Evolutionary conservation across 2,113 vertebrate species (phyloP).

Genomic region (Montifringilla adamsi): DNA sequence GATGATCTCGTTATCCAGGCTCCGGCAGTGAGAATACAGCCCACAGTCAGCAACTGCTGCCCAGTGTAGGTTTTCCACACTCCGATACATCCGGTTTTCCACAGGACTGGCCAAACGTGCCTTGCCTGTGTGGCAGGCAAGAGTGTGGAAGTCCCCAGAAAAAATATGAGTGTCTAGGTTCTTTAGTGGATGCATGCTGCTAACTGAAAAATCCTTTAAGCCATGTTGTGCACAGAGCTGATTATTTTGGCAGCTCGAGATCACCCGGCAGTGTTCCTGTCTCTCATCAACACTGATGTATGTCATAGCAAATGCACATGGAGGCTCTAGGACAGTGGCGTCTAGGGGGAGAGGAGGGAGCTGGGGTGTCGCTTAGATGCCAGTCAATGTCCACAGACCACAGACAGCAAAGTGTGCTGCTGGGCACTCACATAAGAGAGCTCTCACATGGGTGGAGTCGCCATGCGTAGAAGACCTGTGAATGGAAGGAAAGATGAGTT

Average conservation of each 20-base stretch:
- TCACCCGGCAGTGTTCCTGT: slow-evolving; percentile 74
- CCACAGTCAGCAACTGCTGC: slow-evolving; percentile 64
- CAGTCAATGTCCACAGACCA: slow-evolving; percentile 77
- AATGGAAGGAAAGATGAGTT: slow-evolving; percentile 63
- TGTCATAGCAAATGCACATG: slow-evolving; percentile 75
- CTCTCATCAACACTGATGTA: slow-evolving; percentile 72
- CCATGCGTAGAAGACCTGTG: slow-evolving; percentile 66
- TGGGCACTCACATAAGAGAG: slow-evolving; percentile 77
- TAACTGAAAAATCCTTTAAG: slow-evolving; percentile 75
- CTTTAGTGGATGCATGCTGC: slow-evolving; percentile 72
- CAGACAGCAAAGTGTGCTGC: slow-evolving; percentile 71
- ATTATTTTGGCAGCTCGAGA: slow-evolving; percentile 81
- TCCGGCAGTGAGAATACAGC: slow-evolving; percentile 71
- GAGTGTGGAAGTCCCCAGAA: slow-evolving; percentile 31
- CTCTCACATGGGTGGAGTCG: slow-evolving; percentile 74
- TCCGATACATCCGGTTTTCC: slow-evolving; percentile 79
- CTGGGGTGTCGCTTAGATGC: slow-evolving; percentile 72
- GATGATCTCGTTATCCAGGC: slow-evolving; percentile 79
- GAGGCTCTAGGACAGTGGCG: slow-evolving; percentile 61
- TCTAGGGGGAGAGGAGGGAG: slow-evolving; percentile 68
- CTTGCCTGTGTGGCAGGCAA: slow-evolving; percentile 31
- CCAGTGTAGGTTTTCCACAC: slow-evolving; percentile 90
- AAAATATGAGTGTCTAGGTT: slow-evolving; percentile 58
- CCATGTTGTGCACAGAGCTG: slow-evolving; percentile 78
- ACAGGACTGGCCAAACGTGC: background rate